A percentile compares a stretch with the other conserved stretches of the same genome.
Evolutionary conservation across 2,797 vertebrate species (phyloP).

Genomic region (Gadopsis bispinosus): DNA sequence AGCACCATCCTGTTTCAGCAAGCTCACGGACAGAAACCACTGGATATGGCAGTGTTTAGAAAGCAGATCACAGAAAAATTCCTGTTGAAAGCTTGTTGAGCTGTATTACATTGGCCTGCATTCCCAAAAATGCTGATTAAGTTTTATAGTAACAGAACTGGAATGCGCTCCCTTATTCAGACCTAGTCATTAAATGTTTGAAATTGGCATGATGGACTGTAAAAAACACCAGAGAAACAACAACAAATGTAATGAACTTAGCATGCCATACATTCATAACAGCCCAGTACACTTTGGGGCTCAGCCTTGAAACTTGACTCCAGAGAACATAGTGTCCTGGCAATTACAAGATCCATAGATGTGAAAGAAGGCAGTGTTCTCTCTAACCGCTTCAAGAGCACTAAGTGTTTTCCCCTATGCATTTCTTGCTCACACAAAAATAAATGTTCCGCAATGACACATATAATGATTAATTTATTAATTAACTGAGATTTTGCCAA

Average conservation of each 20-base stretch:
- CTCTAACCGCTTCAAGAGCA: constrained; percentile 1
- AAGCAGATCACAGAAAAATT: constrained; percentile 60
- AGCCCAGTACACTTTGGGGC: constrained; percentile 35
- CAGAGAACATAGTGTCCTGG: constrained; percentile 55
- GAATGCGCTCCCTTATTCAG: constrained; percentile 21
- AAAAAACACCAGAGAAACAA: constrained; percentile 17
- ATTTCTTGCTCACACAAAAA: neutral
- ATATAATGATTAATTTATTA: neutral
- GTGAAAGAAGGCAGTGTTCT: constrained; percentile 55
- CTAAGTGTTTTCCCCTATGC: neutral
- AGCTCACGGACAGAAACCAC: constrained; percentile 19
- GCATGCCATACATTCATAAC: constrained; percentile 35
- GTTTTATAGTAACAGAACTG: constrained; percentile 32
- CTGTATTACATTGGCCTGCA: constrained; percentile 1
- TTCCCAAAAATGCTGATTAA: constrained; percentile 37
- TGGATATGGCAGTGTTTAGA: constrained; percentile 50
- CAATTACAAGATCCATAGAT: constrained; percentile 46
- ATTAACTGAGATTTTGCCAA: neutral
- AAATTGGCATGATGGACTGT: constrained; percentile 6
- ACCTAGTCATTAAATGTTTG: constrained; percentile 16
- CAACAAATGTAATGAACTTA: constrained; percentile 18
- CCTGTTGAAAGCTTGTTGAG: constrained; percentile 19
- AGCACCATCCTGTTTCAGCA: constrained; percentile 23
- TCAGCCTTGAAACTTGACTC: constrained; percentile 61
- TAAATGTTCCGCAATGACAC: neutral